Conservation (phyloP, 2,797 vertebrate genomes). For the Meriones psammophilus region DNA sequence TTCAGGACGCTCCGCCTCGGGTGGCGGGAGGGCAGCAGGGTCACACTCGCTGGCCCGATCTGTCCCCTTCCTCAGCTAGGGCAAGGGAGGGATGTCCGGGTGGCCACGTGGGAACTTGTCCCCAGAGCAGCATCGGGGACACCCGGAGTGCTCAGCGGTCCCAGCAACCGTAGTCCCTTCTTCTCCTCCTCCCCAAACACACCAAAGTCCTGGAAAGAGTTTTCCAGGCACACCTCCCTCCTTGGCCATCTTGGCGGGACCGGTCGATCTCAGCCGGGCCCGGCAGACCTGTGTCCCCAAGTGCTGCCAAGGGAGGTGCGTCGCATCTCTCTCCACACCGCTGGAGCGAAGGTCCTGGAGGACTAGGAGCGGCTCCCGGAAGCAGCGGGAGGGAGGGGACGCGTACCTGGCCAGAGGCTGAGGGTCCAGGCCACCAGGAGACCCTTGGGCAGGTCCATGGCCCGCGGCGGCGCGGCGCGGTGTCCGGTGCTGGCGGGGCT, state of each 20-base stretch:
- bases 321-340: not conserved
- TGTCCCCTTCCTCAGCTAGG: not conserved
- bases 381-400: too few relatives aligned
- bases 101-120: not conserved
- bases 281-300: not conserved
- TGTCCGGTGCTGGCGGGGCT: conserved; percentile 71
- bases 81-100: not conserved
- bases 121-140: not conserved
- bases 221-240: not conserved
- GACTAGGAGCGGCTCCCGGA: not conserved
- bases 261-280: not conserved
- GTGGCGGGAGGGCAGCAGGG: not conserved
- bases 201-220: not conserved
- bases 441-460: conserved; percentile 94
- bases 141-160: not conserved
- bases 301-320: not conserved
- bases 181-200: not conserved
- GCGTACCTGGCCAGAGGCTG: conserved; percentile 93
- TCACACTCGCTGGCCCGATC: not conserved
- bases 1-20: not conserved
- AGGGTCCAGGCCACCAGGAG: conserved; percentile 93
- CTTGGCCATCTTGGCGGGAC: not conserved
- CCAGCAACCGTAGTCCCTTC: not conserved
- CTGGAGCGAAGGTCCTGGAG: not conserved
- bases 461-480: conserved; percentile 40